These are phyloP conservation scores for Thereva unica DNA, from an alignment of 2,888 invertebrate genomes.

Conservation along the genomic window DNA sequence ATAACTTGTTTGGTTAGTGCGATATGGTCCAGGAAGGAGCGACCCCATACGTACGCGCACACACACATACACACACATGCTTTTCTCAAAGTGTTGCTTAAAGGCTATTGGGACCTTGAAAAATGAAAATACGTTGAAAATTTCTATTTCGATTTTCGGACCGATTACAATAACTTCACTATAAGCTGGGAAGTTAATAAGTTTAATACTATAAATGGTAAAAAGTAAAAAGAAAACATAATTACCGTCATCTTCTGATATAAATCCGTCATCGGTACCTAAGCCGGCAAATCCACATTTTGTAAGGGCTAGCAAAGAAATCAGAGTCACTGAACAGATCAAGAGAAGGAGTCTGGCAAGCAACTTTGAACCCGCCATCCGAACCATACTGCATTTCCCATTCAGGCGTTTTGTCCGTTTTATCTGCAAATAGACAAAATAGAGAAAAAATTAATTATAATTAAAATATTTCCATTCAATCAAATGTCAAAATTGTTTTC, in stretches of 20 bases:
- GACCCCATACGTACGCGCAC: too few relatives aligned
- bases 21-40: too few relatives aligned
- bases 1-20: too few relatives aligned
- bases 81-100: too few relatives aligned
- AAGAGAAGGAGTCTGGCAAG: slow-evolving; percentile 53
- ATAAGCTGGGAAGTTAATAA: too few relatives aligned
- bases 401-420: slow-evolving; percentile 28
- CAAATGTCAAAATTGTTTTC: background rate
- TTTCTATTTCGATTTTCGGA: too few relatives aligned
- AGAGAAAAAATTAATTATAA: background rate
- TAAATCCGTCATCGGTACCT: slow-evolving; percentile 45
- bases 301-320: slow-evolving; percentile 52
- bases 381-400: slow-evolving; percentile 45
- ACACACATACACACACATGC: too few relatives aligned
- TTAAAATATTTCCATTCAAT: background rate
- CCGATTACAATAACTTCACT: too few relatives aligned
- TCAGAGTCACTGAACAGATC: slow-evolving; percentile 52
- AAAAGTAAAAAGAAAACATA: background rate
- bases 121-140: too few relatives aligned
- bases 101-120: too few relatives aligned
- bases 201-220: too few relatives aligned
- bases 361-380: slow-evolving; percentile 52
- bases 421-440: slow-evolving; percentile 18
- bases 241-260: slow-evolving; percentile 45
- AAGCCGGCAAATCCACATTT: slow-evolving; percentile 55